phyloP scores from a whole-genome alignment of 2,797 vertebrate genomes.

The Smutsia temminckii region DNA sequence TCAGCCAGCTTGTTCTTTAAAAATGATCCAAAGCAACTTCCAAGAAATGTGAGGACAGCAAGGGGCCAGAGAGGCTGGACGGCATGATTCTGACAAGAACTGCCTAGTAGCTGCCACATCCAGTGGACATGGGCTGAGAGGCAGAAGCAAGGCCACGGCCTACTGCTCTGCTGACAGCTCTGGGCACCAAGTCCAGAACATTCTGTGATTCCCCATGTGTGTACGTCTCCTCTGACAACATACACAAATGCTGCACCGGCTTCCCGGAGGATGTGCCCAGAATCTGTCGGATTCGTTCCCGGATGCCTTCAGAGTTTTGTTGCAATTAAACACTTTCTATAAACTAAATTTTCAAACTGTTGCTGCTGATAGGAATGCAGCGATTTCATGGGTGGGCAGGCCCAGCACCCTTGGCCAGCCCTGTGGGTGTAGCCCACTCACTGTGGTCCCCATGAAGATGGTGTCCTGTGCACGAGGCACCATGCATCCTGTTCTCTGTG shows the following conservation, averaged over 20 bases:
- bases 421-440: no score
- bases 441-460: no score
- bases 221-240: background rate
- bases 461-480: no score
- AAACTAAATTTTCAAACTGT: no score
- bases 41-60: fast-evolving
- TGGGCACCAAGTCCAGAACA: background rate
- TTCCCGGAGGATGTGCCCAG: background rate
- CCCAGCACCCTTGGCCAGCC: background rate
- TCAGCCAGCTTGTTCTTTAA: background rate
- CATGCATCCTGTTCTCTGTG: no score
- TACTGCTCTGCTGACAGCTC: no score
- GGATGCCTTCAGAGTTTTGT: fast-evolving
- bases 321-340: no score
- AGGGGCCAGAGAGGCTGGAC: background rate
- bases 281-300: background rate
- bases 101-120: background rate
- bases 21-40: background rate
- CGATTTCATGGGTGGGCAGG: no score
- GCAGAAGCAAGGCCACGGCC: background rate
- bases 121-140: background rate
- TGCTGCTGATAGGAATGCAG: fast-evolving
- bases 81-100: fast-evolving
- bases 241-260: no score
- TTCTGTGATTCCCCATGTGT: background rate